These are phyloP conservation scores for Neodiprion pinetum DNA, from an alignment of 1,140 invertebrate genomes.

Conservation along the genomic window DNA sequence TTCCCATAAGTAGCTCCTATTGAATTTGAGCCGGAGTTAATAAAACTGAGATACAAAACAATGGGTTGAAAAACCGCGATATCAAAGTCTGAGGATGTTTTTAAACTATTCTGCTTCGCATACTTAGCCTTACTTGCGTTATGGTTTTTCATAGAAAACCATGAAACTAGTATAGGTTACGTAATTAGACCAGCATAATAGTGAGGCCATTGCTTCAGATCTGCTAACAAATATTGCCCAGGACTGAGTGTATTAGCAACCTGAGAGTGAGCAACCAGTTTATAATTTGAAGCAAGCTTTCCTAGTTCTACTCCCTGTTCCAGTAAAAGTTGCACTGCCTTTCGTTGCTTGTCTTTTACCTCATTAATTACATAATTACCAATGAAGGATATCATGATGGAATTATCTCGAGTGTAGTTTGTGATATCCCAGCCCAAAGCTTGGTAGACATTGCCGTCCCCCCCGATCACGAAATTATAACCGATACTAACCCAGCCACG, in stretches of 20 bases:
- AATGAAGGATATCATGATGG: constrained; percentile 32
- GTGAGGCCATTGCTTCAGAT: not conserved
- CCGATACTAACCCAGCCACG: not conserved
- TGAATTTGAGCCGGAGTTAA: too few species aligned
- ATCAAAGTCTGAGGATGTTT: too few species aligned
- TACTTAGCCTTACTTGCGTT: too few species aligned
- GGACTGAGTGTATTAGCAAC: not conserved
- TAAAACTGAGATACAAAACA: too few species aligned
- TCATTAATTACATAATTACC: constrained; percentile 15
- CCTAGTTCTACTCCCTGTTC: not conserved
- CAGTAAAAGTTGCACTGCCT: not conserved
- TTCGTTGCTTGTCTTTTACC: not conserved
- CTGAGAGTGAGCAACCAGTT: not conserved
- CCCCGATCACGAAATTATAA: constrained; percentile 59
- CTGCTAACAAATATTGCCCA: not conserved
- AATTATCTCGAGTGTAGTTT: constrained; percentile 48
- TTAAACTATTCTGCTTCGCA: too few species aligned
- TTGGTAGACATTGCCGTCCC: constrained; percentile 58
- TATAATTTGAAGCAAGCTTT: not conserved
- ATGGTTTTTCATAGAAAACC: too few species aligned
- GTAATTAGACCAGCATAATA: not conserved
- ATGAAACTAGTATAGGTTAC: too few species aligned
- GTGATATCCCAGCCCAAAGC: constrained; percentile 56
- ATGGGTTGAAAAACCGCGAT: too few species aligned
- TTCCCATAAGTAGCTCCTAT: too few species aligned